Evolutionary conservation across 37 sponge, comb jelly and placozoan species (phyloP), one percentile per base, ranked within the genome.

Genomic region (Cliona cf. orientalis): DNA sequence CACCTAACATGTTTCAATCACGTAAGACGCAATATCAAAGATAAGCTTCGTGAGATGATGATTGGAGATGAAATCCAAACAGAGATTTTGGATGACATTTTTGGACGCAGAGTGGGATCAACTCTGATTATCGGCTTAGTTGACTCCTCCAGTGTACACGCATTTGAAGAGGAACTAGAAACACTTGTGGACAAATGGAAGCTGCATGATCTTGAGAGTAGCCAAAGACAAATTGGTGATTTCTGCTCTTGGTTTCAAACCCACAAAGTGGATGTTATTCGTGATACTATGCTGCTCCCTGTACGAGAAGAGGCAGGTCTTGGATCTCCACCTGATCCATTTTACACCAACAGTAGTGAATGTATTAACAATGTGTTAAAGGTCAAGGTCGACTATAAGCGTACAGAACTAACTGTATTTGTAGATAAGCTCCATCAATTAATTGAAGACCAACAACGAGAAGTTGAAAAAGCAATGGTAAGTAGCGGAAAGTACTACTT

Each of bases 401-500:
- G n/a, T 36, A 68, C 7, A 29, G 70, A 84, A 49, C 45, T 84
- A 12, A 60, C 71, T 35, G 71, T 46, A 2, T 84, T 84, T 34
- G 31, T 75, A 42, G 41, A 21, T 0, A 58, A 84, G 32, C 17
- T 84, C 21, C 65, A 76, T 21, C 77, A 84, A 3, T 23, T 84
- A 2, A n/a, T 38, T 40, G 70, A 76, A 37, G 85, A 84, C 62
- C 85, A 84, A 44, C 38, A 68, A 49, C 34, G 46, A 14, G 86
- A 85, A 40, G 71, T 85, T n/a, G 86, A 85, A 60, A n/a, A 72
- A 34, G 86, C 86, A 7, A 42, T 85, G 23, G 59, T 85, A 62
- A 44, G 58, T 22, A 65, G 76, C 21, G 86, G 79, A 28, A 85
- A 85, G 53, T 77, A 75, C 33, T 72, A 41, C 7, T 69, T 85